Evolutionary conservation across 2,797 vertebrate genomes (phyloP), one percentile per base, ranked within the genome.

Genomic region (Sebastes trivittatus): DNA sequence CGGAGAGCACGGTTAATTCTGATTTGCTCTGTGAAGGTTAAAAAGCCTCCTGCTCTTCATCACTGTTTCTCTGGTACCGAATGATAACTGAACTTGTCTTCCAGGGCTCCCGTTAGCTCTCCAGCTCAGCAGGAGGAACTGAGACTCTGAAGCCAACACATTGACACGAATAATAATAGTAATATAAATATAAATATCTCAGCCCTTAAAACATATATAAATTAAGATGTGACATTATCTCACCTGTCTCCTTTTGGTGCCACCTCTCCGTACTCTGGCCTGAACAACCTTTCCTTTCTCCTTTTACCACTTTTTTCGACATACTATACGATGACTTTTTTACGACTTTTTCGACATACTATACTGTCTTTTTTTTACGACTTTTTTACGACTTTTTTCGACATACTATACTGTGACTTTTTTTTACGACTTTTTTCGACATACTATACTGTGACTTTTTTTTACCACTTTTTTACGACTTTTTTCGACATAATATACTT

Each of bases 121-220:
- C 91, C 94, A 94, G 90, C 88, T 87, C 87, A 84, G 89, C 90
- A 85, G 94, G 87, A 91, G 92, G 95, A 95, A 87, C 86, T 65
- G 93, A 95, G 94, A 92, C 95, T 95, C 94, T 90, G 92, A 93
- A 94, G 92, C 94, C 56, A 7, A 55, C n/a, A n/a, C 7, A 13
- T 3, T 42, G 29, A 69, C 23, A 29, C 14, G 5, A n/a, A 54
- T 4, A 22, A 54, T 36, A 36, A 36, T 36, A 36, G 4, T 36
- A 36, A 36, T 36, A 36, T 11, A 13, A 38, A 38, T 38, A 38
- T 38, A 38, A n/a, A 42, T 42, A 42, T 42, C 38, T 42, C 38
- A 42, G 38, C 38, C 38, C 38, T 38, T 16, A 16, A 42, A 42
- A 42, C 13, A 42, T 0, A 42, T 42, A 42, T 14, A 42, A 36